Conservation (phyloP, 2,797 vertebrate genomes). For the Podarcis siculus region DNA sequence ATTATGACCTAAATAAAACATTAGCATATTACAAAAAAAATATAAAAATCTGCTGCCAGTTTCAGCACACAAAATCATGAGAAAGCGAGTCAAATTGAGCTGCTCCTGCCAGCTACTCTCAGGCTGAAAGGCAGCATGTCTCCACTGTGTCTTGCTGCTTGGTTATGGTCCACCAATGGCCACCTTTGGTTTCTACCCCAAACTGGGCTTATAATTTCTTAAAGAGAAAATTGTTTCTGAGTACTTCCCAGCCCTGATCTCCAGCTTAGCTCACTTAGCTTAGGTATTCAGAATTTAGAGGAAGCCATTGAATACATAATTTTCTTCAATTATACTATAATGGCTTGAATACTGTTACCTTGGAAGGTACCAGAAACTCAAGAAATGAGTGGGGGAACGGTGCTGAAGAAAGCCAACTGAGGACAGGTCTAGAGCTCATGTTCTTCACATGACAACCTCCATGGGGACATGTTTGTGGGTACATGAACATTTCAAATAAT, state of each 20-base stretch:
- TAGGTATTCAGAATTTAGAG: neutral
- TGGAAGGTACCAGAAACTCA: neutral
- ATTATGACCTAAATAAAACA: constrained; percentile 5
- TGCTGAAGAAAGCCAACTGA: neutral
- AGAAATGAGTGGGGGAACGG: neutral
- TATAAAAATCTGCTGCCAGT: neutral
- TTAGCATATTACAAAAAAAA: neutral
- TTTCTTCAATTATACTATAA: neutral
- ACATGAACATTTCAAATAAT: neutral
- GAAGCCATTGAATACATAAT: neutral
- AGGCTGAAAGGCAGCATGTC: neutral
- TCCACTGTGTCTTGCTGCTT: neutral
- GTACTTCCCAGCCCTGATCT: neutral
- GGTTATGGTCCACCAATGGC: neutral
- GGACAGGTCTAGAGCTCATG: neutral
- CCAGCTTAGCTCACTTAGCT: neutral
- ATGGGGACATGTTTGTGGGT: neutral
- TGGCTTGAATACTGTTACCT: neutral
- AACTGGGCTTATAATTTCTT: neutral
- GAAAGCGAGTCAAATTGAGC: neutral
- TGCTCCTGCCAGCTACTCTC: neutral
- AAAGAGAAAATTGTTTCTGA: neutral
- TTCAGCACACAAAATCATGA: neutral
- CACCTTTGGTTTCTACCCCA: neutral
- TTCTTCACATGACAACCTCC: neutral